Conservation (phyloP, 2,113 vertebrate genomes). For the Plestiodon gilberti region DNA sequence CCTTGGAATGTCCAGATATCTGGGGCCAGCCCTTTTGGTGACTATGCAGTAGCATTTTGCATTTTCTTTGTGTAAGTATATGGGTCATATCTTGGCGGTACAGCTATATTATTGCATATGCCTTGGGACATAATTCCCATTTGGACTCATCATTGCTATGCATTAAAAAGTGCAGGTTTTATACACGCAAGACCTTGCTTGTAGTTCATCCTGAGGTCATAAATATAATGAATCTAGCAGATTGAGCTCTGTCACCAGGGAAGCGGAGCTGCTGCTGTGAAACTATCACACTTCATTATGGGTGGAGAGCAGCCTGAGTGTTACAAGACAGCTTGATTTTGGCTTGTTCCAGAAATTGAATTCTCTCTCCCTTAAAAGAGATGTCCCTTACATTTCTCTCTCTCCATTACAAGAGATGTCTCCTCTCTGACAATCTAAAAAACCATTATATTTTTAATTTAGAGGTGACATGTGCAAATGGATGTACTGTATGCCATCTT, state of each 20-base stretch:
- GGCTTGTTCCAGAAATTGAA: neutral
- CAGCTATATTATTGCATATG: neutral
- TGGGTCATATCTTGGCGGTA: neutral
- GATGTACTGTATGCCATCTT: neutral
- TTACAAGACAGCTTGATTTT: neutral
- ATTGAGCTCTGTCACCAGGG: neutral
- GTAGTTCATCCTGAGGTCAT: neutral
- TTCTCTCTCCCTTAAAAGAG: neutral
- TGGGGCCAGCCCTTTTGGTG: neutral
- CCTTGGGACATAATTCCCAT: neutral
- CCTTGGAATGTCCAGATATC: neutral
- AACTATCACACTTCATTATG: neutral
- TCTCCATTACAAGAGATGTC: neutral
- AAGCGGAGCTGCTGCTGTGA: neutral
- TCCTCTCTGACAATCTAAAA: neutral
- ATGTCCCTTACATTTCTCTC: neutral
- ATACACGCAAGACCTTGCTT: neutral
- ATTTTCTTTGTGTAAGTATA: neutral
- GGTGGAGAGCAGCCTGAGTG: neutral
- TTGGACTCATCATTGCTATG: neutral
- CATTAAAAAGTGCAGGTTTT: slow-evolving; percentile 14
- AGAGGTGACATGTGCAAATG: neutral
- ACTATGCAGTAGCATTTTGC: neutral
- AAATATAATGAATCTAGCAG: slow-evolving; percentile 9
- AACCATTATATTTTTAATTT: neutral